A percentile compares a stretch with the other conserved stretches of the same genome.
phyloP scores from a whole-genome alignment of 1,140 invertebrate genomes.

The Zophobas atratus region DNA sequence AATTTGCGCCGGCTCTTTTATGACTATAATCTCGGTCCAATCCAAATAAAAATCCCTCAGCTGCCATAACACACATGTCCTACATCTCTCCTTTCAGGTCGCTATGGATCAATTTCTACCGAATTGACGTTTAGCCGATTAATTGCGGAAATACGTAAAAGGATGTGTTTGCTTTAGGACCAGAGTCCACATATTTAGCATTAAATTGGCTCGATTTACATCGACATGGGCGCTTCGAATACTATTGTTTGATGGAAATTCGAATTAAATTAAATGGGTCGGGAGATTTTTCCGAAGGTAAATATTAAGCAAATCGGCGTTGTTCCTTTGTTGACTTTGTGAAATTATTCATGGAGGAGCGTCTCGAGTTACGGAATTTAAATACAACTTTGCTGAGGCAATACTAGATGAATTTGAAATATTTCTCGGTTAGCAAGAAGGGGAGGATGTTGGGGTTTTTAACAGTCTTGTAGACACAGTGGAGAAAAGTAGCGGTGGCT shows the following conservation, averaged over 20 bases:
- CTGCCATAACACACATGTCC: not conserved
- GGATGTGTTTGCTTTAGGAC: slow-evolving; percentile 35
- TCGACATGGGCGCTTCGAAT: not conserved
- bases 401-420: slow-evolving; percentile 14
- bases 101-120: slow-evolving; percentile 32
- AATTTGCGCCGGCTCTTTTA: slow-evolving; percentile 7
- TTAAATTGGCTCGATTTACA: slow-evolving; percentile 22
- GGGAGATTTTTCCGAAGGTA: slow-evolving; percentile 21
- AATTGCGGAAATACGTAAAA: slow-evolving; percentile 46
- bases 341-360: slow-evolving; percentile 27
- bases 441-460: too few relatives aligned
- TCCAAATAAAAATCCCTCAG: slow-evolving; percentile 1
- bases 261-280: not conserved
- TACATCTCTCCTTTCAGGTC: slow-evolving; percentile 24
- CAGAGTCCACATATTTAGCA: slow-evolving; percentile 36
- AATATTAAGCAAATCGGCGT: slow-evolving; percentile 29
- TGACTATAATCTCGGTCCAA: not conserved
- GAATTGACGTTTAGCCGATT: slow-evolving; percentile 43
- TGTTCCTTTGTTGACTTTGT: slow-evolving; percentile 32
- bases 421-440: not conserved
- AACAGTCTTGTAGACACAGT: too few relatives aligned
- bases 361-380: slow-evolving; percentile 25
- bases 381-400: slow-evolving; percentile 24
- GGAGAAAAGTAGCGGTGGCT: too few relatives aligned
- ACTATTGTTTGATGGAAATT: not conserved